phyloP scores from a whole-genome alignment of 2,888 invertebrate species.

The Drosophila demipolita region DNA sequence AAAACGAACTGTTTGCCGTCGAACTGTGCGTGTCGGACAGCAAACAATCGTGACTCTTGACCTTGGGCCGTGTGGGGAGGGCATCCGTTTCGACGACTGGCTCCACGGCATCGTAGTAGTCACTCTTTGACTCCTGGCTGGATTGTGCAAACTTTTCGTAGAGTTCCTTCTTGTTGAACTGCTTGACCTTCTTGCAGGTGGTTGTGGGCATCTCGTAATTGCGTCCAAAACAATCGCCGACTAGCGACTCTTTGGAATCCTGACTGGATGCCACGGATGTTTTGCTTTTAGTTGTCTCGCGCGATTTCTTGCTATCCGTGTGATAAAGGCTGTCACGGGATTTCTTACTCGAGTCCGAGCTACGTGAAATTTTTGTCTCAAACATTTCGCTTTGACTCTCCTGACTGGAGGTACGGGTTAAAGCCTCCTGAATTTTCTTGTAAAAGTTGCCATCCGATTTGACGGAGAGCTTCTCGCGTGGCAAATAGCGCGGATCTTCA shows the following conservation, averaged over 20 bases:
- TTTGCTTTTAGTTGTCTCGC: slow-evolving; percentile 88
- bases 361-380: slow-evolving; percentile 88
- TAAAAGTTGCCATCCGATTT: slow-evolving; percentile 91
- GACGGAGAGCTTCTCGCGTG: slow-evolving; percentile 89
- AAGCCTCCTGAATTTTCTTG: slow-evolving; percentile 88
- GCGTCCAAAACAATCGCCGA: slow-evolving; percentile 83
- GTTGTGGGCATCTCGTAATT: slow-evolving; percentile 86
- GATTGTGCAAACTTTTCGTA: slow-evolving; percentile 87
- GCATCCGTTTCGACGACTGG: slow-evolving; percentile 50
- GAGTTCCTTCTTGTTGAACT: slow-evolving; percentile 81
- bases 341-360: slow-evolving; percentile 89
- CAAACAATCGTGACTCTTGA: slow-evolving; percentile 87
- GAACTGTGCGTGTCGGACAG: slow-evolving; percentile 86
- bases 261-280: slow-evolving; percentile 88
- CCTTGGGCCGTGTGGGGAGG: slow-evolving; percentile 83
- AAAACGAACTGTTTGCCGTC: slow-evolving; percentile 85
- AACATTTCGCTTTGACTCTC: slow-evolving; percentile 90
- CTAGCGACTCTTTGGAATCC: slow-evolving; percentile 89
- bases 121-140: slow-evolving; percentile 90
- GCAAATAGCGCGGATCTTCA: slow-evolving; percentile 91
- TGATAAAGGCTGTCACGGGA: slow-evolving; percentile 88
- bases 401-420: slow-evolving; percentile 89
- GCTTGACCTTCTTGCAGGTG: slow-evolving; percentile 84
- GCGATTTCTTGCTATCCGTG: slow-evolving; percentile 88
- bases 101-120: slow-evolving; percentile 89